Conservation (phyloP, 2,797 vertebrate species). For the Sebastiscus albofasciatus region DNA sequence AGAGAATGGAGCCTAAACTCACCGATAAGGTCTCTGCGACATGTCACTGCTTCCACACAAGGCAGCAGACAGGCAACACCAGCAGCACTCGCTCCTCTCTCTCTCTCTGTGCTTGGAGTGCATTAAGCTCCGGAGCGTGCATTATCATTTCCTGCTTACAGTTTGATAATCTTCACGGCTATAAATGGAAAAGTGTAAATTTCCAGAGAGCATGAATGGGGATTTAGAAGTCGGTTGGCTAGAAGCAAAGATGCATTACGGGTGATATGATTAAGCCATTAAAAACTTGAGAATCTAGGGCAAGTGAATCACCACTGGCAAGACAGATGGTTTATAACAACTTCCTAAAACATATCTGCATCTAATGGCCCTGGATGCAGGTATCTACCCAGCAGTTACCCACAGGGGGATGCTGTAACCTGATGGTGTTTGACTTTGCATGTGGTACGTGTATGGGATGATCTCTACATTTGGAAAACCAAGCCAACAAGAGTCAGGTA, state of each 20-base stretch:
- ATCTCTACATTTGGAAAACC: constrained; percentile 4
- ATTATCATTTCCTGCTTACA: constrained; percentile 58
- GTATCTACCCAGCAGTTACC: background rate
- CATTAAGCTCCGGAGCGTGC: constrained; percentile 47
- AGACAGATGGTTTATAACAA: constrained; percentile 61
- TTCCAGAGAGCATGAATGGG: constrained; percentile 48
- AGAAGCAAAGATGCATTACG: constrained; percentile 60
- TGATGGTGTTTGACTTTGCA: background rate
- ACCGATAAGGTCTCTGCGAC: constrained; percentile 35
- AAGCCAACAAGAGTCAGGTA: constrained; percentile 6
- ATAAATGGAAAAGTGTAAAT: constrained; percentile 67
- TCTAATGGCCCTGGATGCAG: background rate
- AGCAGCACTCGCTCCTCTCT: background rate
- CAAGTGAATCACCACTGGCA: constrained; percentile 51
- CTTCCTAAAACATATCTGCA: constrained; percentile 24
- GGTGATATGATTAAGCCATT: constrained; percentile 62
- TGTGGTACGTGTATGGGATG: background rate
- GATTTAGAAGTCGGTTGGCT: constrained; percentile 59
- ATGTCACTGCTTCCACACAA: constrained; percentile 31
- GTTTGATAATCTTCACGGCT: constrained; percentile 68
- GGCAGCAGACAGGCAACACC: constrained; percentile 20
- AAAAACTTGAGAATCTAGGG: constrained; percentile 64
- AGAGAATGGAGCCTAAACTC: constrained; percentile 25
- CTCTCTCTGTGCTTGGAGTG: constrained; percentile 12
- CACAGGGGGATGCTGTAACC: background rate